Evolutionary conservation across 2,113 vertebrate species (phyloP).

Genomic region (Suncus etruscus): DNA sequence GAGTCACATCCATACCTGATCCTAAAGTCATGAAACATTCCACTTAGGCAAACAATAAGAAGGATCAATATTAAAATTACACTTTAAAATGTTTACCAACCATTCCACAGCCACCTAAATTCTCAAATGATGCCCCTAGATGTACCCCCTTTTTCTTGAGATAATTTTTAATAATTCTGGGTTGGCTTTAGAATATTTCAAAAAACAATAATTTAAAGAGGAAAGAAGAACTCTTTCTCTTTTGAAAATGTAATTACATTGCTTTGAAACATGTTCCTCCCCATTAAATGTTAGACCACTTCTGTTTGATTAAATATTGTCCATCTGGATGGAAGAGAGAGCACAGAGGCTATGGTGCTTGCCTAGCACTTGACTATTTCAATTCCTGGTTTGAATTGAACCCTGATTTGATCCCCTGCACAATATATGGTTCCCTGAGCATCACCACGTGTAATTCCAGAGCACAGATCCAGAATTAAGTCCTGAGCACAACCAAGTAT

Average conservation of each 20-base stretch:
- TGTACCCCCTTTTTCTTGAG: neutral
- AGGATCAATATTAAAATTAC: neutral
- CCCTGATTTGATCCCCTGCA: no score
- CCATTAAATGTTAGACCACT: neutral
- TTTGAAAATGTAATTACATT: constrained; percentile 38
- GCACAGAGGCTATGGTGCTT: no score
- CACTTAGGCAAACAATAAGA: neutral
- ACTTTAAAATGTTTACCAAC: neutral
- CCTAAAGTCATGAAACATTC: neutral
- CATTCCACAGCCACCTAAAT: neutral
- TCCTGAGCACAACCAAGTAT: no score
- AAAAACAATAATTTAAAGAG: constrained; percentile 45
- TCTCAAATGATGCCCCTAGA: neutral
- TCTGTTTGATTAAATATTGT: neutral
- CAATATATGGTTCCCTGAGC: no score
- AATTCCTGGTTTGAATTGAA: no score
- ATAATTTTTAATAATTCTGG: constrained; percentile 31
- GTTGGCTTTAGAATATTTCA: neutral
- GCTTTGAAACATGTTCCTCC: constrained; percentile 19
- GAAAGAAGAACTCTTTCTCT: neutral
- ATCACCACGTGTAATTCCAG: no score
- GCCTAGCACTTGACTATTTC: no score
- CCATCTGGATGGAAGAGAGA: neutral
- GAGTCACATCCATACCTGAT: no score
- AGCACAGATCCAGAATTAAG: no score